phyloP scores from a whole-genome alignment of 2,113 vertebrate species.

The Podocnemis expansa region DNA sequence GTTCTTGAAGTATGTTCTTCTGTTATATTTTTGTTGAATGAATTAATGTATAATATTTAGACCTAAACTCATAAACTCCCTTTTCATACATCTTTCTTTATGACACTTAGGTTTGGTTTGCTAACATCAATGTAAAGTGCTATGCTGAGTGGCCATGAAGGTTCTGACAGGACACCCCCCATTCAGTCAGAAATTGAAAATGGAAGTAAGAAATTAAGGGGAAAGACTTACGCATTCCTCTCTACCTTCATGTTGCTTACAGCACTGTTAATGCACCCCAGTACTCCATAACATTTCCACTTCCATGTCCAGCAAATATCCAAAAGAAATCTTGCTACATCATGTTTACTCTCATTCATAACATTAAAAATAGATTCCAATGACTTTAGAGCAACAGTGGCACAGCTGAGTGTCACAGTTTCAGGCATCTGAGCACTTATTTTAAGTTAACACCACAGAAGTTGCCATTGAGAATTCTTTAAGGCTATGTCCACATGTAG shows the following conservation, averaged over 20 bases:
- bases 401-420: not conserved
- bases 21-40: conserved; percentile 44
- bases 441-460: not conserved
- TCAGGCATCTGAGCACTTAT: not conserved
- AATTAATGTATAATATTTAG: conserved; percentile 25
- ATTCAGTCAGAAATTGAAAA: not conserved
- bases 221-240: not conserved
- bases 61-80: conserved; percentile 7
- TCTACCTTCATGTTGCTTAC: not conserved
- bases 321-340: not conserved
- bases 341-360: not conserved
- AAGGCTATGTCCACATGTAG: no score
- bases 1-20: conserved; percentile 43
- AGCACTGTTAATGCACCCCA: not conserved
- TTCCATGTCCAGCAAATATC: not conserved
- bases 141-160: conserved; percentile 8
- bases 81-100: conserved; percentile 10
- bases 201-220: not conserved
- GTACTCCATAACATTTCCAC: not conserved
- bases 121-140: conserved; percentile 15
- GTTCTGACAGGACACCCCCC: not conserved
- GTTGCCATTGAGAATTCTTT: not conserved
- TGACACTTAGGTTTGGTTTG: conserved; percentile 36
- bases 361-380: not conserved
- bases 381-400: not conserved